Base-by-base conservation (phyloP, 2,888 invertebrate genomes). In the Ichneumon xanthorius region DNA sequence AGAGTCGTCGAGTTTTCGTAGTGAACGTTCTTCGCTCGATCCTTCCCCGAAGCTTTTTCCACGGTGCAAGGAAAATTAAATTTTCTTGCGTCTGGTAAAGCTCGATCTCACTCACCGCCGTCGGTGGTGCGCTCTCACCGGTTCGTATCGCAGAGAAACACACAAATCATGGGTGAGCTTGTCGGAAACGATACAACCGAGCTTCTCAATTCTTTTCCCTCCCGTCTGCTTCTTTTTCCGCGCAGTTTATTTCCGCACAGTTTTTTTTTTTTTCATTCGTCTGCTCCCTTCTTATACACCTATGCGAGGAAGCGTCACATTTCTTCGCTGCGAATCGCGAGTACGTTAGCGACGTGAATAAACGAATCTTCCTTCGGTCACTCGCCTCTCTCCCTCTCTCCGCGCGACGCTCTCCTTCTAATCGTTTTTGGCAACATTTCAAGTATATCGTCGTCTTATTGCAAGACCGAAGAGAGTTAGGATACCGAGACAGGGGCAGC, bases 341-440 rank as follows among this genome's bases (percentile, higher is more conserved):
- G 50, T 79, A 63, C 50, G 73, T 45, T 63, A 4, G 16, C 22
- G 16, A 53, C 53, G 75, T 37, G 67, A 19, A 50, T 65, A 65
- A 50, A 67, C 53, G 37, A 76, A 40, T 58, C 45, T 70, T 40
- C 11, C 40, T 71, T 73, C 72, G 71, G 72, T 65, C 61, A 61
- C 78, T 78, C 53, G 65, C 82, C 53, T 53, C 53, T 33, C 33
- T 33, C 33, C 33, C 33, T 33, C 33, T 33, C 33, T 22, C 61
- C 76, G 63, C n/a, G 30, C 63, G 63, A 26, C 61, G 68, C 70
- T 85, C 71, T 72, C 63, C 77, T 84, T 83, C 85, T 86, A 86
- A 88, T 88, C 87, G 87, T 86, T 88, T 88, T 86, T 88, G 87
- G 87, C 87, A 88, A 87, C 82, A 80, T 86, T 87, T 88, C 87